Conservation (phyloP, 2,113 vertebrate species). For the Hyperopisus bebe region DNA sequence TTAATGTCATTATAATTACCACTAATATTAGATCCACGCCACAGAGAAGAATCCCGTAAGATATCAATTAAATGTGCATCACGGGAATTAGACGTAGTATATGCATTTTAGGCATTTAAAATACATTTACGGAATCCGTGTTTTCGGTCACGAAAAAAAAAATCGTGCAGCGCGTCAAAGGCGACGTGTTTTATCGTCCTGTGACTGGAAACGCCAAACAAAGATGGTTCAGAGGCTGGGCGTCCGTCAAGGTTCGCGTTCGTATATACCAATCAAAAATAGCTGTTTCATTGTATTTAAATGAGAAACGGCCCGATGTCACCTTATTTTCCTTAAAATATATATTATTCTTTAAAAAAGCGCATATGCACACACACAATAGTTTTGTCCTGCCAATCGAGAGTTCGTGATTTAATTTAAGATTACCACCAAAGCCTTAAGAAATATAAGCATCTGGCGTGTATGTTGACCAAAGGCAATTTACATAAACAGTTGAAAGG, state of each 20-base stretch:
- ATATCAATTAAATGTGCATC: neutral
- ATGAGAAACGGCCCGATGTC: neutral
- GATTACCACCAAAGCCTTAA: neutral
- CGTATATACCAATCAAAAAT: neutral
- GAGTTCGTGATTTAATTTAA: neutral
- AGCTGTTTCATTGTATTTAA: neutral
- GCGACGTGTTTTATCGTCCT: neutral
- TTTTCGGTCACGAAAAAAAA: neutral
- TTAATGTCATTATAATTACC: no score
- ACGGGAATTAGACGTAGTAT: neutral
- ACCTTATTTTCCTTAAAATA: neutral
- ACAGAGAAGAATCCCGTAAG: neutral
- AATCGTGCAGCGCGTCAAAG: neutral
- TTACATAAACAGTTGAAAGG: conserved; percentile 18
- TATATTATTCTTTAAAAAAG: neutral
- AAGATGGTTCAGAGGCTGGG: neutral
- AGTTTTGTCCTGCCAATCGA: neutral
- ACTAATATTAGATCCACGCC: neutral
- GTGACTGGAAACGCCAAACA: neutral
- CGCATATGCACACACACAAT: neutral
- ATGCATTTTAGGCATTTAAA: neutral
- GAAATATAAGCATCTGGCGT: conserved; percentile 6
- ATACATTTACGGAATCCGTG: neutral
- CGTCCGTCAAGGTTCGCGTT: neutral
- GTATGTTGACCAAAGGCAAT: conserved; percentile 5